These are phyloP conservation scores for Leuciscus idus DNA, from an alignment of 2,113 vertebrate species.

Conservation along the genomic window DNA sequence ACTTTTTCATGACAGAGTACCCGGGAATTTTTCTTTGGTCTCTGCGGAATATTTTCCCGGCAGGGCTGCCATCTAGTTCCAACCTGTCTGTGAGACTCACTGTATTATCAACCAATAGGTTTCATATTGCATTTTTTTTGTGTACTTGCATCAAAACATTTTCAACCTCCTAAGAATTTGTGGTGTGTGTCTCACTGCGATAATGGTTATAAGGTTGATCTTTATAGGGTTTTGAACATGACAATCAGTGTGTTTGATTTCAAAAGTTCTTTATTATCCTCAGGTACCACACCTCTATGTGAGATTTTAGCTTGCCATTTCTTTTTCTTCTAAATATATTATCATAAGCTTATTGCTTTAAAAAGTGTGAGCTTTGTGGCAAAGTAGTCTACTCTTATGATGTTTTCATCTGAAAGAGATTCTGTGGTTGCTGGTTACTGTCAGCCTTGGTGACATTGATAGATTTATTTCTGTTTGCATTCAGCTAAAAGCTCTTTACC, in stretches of 20 bases:
- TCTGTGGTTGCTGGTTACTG: not conserved
- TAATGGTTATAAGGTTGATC: not conserved
- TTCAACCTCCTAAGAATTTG: not conserved
- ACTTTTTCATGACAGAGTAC: not conserved
- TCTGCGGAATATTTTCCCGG: not conserved
- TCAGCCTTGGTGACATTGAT: not conserved
- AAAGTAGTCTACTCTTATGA: not conserved
- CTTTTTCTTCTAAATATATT: not conserved
- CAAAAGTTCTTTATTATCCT: slow-evolving; percentile 39
- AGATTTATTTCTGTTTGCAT: not conserved
- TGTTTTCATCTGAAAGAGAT: not conserved
- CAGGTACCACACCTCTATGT: not conserved
- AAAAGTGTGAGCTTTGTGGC: not conserved
- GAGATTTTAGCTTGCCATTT: not conserved
- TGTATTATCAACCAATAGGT: slow-evolving; percentile 10
- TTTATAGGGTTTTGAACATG: slow-evolving; percentile 2
- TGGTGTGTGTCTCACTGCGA: not conserved
- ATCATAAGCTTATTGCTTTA: not conserved
- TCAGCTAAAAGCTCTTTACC: not conserved
- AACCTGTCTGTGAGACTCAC: slow-evolving; percentile 6
- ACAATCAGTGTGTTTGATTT: slow-evolving; percentile 21
- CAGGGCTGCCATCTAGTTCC: not conserved
- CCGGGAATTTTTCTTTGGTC: not conserved
- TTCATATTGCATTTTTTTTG: slow-evolving; percentile 36
- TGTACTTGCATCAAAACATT: slow-evolving; percentile 6